Conservation (phyloP, 2,888 invertebrate species). For the Trichopoda pennipes region DNA sequence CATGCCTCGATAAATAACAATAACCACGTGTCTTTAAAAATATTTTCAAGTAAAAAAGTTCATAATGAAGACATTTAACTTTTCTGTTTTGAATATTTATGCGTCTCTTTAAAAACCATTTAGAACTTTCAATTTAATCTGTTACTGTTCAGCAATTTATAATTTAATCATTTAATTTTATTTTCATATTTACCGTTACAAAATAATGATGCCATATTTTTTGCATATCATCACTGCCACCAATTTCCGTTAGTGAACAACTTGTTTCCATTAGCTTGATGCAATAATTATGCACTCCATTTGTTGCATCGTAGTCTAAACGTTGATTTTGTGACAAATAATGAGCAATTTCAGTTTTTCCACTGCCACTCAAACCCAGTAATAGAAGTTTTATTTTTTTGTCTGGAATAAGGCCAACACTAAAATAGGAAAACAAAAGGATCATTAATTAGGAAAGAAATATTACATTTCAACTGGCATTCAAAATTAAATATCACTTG, state of each 20-base stretch:
- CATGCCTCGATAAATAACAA: no score
- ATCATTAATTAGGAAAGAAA: constrained; percentile 3
- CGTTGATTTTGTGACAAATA: constrained; percentile 72
- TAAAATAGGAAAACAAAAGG: constrained; percentile 46
- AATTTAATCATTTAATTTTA: no score
- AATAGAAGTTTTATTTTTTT: constrained; percentile 74
- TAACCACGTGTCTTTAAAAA: no score
- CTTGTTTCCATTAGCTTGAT: constrained; percentile 48
- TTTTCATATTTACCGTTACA: constrained; percentile 69
- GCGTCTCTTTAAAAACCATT: no score
- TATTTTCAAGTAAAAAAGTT: no score
- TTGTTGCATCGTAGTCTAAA: constrained; percentile 74
- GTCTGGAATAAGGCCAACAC: constrained; percentile 68
- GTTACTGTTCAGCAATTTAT: no score
- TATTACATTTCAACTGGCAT: constrained; percentile 34
- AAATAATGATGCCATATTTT: constrained; percentile 79
- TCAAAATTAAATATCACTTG: constrained; percentile 18
- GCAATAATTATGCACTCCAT: constrained; percentile 76
- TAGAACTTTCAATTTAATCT: no score
- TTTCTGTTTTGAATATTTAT: no score
- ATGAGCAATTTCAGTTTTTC: constrained; percentile 78
- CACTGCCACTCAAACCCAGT: constrained; percentile 75
- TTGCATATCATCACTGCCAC: constrained; percentile 78
- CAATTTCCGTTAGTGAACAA: constrained; percentile 77
- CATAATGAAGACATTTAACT: no score